Conservation (phyloP, 2,797 vertebrate genomes). For the Lutjanus campechanus region DNA sequence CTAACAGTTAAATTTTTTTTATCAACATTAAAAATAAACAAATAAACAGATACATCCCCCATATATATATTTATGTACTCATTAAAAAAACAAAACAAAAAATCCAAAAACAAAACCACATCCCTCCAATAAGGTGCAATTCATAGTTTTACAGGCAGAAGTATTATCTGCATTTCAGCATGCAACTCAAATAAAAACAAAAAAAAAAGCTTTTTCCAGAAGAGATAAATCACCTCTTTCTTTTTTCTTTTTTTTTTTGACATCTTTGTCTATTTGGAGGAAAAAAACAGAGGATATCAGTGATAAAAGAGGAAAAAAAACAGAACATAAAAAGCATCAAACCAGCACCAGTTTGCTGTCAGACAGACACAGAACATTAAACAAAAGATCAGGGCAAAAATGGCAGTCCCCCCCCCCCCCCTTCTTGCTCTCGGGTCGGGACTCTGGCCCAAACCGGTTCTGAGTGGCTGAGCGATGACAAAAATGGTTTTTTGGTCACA, state of each 20-base stretch:
- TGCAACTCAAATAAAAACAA: conserved; percentile 60
- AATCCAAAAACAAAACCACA: conserved; percentile 36
- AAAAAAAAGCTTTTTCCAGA: conserved; percentile 41
- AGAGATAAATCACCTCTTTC: background rate
- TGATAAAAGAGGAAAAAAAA: background rate
- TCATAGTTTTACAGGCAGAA: conserved; percentile 63
- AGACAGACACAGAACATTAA: conserved; percentile 22
- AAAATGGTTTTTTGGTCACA: conserved; percentile 55
- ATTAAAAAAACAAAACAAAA: conserved; percentile 33
- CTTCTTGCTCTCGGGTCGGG: conserved; percentile 20
- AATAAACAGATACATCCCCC: conserved; percentile 27
- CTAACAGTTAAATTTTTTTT: conserved; percentile 16
- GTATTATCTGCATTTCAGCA: conserved; percentile 53
- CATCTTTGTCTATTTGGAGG: conserved; percentile 45
- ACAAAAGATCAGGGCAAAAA: conserved; percentile 31
- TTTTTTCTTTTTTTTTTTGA: background rate
- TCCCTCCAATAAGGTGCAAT: conserved; percentile 71
- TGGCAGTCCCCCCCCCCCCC: too few relatives aligned
- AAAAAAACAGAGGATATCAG: background rate
- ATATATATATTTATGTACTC: conserved; percentile 7
- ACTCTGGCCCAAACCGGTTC: conserved; percentile 56
- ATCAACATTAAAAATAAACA: conserved; percentile 23
- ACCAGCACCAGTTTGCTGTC: conserved; percentile 22
- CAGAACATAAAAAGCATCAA: conserved; percentile 7
- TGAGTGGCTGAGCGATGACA: conserved; percentile 45